A percentile compares a stretch with the other conserved stretches of the same genome.
phyloP scores from a whole-genome alignment of 64 coral and sea anemone species.

The Cladopsammia gracilis region DNA sequence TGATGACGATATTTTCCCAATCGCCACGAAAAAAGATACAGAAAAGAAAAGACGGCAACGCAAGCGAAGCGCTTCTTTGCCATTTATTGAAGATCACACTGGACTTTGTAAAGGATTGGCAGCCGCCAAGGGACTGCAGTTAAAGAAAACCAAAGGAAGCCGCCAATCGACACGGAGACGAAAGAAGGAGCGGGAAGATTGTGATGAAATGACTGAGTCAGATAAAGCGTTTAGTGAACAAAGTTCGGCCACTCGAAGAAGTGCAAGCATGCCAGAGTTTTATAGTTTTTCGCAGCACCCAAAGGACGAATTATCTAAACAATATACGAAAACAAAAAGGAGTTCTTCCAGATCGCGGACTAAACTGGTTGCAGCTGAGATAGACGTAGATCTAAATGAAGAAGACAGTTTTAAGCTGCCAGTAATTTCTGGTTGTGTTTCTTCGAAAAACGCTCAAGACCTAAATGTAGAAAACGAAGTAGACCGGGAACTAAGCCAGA shows the following conservation, averaged over 20 bases:
- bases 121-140: background rate
- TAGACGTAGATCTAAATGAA: background rate
- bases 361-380: background rate
- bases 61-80: constrained; percentile 20
- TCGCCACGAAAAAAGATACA: background rate
- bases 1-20: constrained; percentile 5
- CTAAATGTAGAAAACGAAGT: background rate
- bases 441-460: background rate
- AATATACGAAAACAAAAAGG: background rate
- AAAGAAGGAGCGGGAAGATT: background rate
- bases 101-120: constrained; percentile 29
- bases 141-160: background rate
- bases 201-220: background rate
- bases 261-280: constrained; percentile 69
- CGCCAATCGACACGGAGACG: background rate
- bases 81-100: background rate
- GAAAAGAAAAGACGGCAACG: background rate
- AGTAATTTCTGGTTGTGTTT: background rate
- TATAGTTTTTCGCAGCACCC: background rate
- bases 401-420: constrained; percentile 18
- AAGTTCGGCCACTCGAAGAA: constrained; percentile 29
- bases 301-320: background rate
- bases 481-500: background rate
- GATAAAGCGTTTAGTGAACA: background rate
- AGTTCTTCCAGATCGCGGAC: background rate